Percentiles rank a stretch among this genome's conserved stretches.
These are phyloP conservation scores for Camponotus floridanus DNA, from an alignment of 1,140 invertebrate species.

Conservation along the genomic window DNA sequence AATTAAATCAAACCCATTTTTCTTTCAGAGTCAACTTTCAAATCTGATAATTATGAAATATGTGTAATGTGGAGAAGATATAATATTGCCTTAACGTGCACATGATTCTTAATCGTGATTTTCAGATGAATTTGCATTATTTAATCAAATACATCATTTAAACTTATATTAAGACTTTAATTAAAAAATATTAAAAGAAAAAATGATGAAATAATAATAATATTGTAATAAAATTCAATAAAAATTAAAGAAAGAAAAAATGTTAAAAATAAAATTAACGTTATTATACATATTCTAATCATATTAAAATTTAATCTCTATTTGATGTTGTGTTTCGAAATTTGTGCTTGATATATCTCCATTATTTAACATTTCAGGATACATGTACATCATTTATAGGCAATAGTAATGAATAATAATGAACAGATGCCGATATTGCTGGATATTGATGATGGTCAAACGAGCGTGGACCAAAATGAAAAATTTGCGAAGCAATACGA, in stretches of 20 bases:
- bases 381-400: not conserved
- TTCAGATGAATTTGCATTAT: not conserved
- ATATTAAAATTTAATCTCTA: slow-evolving; percentile 7
- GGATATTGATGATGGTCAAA: slow-evolving; percentile 28
- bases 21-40: slow-evolving; percentile 6
- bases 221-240: not conserved
- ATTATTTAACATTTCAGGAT: not conserved
- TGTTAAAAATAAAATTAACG: not conserved
- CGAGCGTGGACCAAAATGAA: not conserved
- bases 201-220: not conserved
- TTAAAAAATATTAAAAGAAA: slow-evolving; percentile 7
- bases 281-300: not conserved
- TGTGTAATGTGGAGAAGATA: not conserved
- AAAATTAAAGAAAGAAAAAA: not conserved
- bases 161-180: not conserved
- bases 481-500: slow-evolving; percentile 50
- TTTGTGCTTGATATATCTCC: slow-evolving; percentile 5
- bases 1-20: not conserved
- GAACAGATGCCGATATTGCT: slow-evolving; percentile 14
- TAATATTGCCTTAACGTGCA: not conserved
- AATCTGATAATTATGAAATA: not conserved
- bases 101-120: not conserved
- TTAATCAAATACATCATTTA: not conserved
- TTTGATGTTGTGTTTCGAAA: not conserved
- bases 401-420: slow-evolving; percentile 41